Percentiles rank a stretch among this genome's conserved stretches.
phyloP scores from a whole-genome alignment of 2,888 invertebrate genomes.

The Julus scanicus region DNA sequence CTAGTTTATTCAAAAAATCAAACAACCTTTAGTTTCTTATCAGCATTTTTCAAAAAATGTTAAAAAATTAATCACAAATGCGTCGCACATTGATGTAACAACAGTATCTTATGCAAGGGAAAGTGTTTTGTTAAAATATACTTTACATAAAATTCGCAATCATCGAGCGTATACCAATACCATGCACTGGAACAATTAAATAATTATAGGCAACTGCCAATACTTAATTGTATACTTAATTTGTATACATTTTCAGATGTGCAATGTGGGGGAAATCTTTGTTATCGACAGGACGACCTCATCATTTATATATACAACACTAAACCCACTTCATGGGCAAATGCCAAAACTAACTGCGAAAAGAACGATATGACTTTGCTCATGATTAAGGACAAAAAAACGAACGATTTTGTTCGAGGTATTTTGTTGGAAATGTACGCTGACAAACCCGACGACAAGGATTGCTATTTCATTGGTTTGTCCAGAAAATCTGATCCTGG shows the following conservation, averaged over 20 bases:
- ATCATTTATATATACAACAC: not conserved
- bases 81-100: too few species aligned
- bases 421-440: not conserved
- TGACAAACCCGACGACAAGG: not conserved
- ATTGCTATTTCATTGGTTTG: not conserved
- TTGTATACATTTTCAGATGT: not conserved
- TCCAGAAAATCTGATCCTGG: not conserved
- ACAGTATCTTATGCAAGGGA: too few species aligned
- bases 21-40: too few species aligned
- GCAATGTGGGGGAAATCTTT: not conserved
- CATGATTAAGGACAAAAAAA: not conserved
- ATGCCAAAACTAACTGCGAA: not conserved
- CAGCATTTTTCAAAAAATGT: too few species aligned
- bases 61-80: too few species aligned
- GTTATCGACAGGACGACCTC: not conserved
- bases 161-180: too few species aligned
- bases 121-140: too few species aligned
- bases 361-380: not conserved
- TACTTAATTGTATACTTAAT: too few species aligned
- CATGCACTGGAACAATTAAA: too few species aligned
- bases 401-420: not conserved
- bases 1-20: too few species aligned
- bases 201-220: too few species aligned
- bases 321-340: not conserved
- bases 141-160: too few species aligned